These are phyloP conservation scores for Sceliomorpha sp. DNA, from an alignment of 2,888 invertebrate species.

Conservation along the genomic window DNA sequence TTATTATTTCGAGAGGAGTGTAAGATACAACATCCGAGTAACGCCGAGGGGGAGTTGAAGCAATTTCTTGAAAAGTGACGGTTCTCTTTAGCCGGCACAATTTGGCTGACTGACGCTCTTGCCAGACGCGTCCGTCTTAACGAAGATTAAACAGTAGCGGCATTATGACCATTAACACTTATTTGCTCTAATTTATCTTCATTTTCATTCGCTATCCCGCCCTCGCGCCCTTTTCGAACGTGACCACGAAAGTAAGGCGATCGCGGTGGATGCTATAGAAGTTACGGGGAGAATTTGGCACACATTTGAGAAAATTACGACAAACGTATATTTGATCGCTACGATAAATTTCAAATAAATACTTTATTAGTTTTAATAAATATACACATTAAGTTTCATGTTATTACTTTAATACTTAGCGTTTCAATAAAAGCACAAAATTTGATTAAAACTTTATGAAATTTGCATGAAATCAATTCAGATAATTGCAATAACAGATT, in stretches of 20 bases:
- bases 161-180: constrained; percentile 74
- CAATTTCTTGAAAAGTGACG: constrained; percentile 61
- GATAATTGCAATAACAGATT: too few species aligned
- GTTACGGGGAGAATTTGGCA: too few species aligned
- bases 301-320: too few species aligned
- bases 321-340: too few species aligned
- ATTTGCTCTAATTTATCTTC: constrained; percentile 76
- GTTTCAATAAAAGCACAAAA: too few species aligned
- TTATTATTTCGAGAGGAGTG: constrained; percentile 50
- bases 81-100: constrained; percentile 54
- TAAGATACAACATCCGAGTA: constrained; percentile 23
- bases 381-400: too few species aligned
- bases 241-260: not conserved
- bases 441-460: too few species aligned
- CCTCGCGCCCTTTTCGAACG: constrained; percentile 25
- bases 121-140: constrained; percentile 64
- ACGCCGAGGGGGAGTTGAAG: constrained; percentile 47
- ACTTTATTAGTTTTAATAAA: too few species aligned
- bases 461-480: too few species aligned
- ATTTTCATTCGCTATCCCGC: constrained; percentile 67
- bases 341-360: too few species aligned
- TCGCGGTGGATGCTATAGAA: too few species aligned
- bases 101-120: constrained; percentile 57
- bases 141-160: constrained; percentile 76
- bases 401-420: too few species aligned